Evolutionary conservation across 1,140 invertebrate species (phyloP), one percentile per base, ranked within the genome.

Genomic region (Eumaeus atala): DNA sequence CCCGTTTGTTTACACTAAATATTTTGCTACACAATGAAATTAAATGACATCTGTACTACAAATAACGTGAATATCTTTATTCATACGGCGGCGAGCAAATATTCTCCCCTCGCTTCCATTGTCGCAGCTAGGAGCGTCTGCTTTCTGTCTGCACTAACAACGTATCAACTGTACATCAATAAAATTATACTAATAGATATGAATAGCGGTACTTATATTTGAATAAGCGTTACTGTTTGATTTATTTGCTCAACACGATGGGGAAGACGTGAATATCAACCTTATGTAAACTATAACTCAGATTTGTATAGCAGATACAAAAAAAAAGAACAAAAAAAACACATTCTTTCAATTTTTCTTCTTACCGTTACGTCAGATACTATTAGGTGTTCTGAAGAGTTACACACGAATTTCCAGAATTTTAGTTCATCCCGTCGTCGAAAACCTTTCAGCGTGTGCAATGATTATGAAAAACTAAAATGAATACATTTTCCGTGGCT

Each of bases 21-120:
- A 83, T 87, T 87, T 79, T 70, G 78, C 72, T 73, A 74, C 75
- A 87, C 84, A 87, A 84, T 87, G 74, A 84, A 74, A 84, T 84
- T 84, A 87, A 81, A 84, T 84, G 81, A 87, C 84, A 87, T 87
- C 84, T 87, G 84, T 84, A 87, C 58, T 79, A 80, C 84, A 84
- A 87, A 87, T 86, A 84, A 86, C 81, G 79, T 73, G 79, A 83
- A 84, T 87, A 87, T 87, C 81, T 87, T 87, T 84, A 87, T 87
- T 87, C 84, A 87, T 87, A 79, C 70, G 67, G 69, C 74, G 72
- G 54, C 73, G 67, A 48, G 74, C 75, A 78, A 82, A 82, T 71
- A 74, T 18, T 62, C 56, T 70, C 79, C 81, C 83, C 81, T 66
- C 70, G 67, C 74, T 70, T 67, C 66, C 59, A 77, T 80, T 76